Percentiles rank a stretch among this genome's conserved stretches.
Conservation (phyloP, 2,888 invertebrate species). For the Amiota mariae region DNA sequence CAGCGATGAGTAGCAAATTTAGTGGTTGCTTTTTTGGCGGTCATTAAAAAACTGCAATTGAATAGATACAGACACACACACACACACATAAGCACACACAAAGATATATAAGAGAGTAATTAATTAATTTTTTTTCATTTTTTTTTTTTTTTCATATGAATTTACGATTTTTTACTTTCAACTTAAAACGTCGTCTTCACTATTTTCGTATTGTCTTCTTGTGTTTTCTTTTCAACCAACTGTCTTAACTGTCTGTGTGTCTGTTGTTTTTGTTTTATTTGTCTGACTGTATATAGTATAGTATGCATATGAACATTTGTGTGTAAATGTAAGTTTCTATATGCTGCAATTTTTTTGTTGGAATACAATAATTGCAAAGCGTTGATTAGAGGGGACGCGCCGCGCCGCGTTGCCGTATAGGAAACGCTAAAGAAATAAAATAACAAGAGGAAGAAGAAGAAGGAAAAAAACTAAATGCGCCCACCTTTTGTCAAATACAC, state of each 20-base stretch:
- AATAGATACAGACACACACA: constrained; percentile 1
- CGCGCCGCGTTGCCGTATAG: constrained; percentile 30
- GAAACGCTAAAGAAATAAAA: constrained; percentile 45
- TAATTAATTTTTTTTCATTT: too few relatives aligned
- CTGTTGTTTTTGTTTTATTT: background rate
- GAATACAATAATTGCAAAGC: constrained; percentile 13
- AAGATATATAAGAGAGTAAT: background rate
- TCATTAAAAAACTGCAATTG: constrained; percentile 24
- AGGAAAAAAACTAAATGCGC: constrained; percentile 43
- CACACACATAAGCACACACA: background rate
- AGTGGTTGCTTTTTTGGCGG: constrained; percentile 19
- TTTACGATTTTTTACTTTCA: background rate
- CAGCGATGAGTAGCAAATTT: constrained; percentile 20
- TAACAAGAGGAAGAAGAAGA: constrained; percentile 48
- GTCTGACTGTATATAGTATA: background rate
- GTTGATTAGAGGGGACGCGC: constrained; percentile 19
- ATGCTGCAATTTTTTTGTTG: constrained; percentile 42
- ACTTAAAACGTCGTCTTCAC: background rate
- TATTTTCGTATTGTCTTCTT: too few relatives aligned
- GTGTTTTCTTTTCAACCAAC: background rate
- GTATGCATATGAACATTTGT: constrained; percentile 35
- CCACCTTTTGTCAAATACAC: constrained; percentile 42
- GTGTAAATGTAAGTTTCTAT: constrained; percentile 37
- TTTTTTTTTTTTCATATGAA: too few relatives aligned
- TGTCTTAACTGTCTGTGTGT: too few relatives aligned